Evolutionary conservation across 2,888 invertebrate species (phyloP).

Genomic region (Dione vanillae): DNA sequence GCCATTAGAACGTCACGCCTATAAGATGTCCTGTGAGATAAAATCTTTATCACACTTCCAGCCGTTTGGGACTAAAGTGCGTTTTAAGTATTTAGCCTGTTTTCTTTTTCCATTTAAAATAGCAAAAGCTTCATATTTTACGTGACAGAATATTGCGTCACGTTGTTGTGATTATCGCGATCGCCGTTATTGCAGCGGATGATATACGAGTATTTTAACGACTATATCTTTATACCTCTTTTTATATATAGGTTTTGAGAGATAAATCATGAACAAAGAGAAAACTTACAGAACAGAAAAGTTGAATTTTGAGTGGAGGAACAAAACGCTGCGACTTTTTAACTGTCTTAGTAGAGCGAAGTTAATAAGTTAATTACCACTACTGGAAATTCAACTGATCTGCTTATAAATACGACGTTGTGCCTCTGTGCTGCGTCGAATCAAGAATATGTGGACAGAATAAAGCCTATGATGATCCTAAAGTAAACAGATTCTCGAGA

Average conservation of each 20-base stretch:
- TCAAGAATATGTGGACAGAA: too few relatives aligned
- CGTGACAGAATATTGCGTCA: slow-evolving; percentile 46
- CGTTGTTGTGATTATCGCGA: slow-evolving; percentile 43
- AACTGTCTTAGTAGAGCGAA: too few relatives aligned
- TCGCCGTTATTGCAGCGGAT: slow-evolving; percentile 32
- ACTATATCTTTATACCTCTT: not conserved
- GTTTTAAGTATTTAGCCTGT: slow-evolving; percentile 21
- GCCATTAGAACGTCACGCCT: not conserved
- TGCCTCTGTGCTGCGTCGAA: too few relatives aligned
- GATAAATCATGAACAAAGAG: too few relatives aligned
- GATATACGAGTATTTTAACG: slow-evolving; percentile 17
- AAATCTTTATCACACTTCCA: not conserved
- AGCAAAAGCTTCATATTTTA: slow-evolving; percentile 46
- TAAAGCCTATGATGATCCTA: too few relatives aligned
- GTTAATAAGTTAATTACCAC: too few relatives aligned
- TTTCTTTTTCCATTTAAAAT: slow-evolving; percentile 40
- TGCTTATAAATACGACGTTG: too few relatives aligned
- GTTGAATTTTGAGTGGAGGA: too few relatives aligned
- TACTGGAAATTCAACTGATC: too few relatives aligned
- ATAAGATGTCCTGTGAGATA: not conserved
- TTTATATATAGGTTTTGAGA: not conserved
- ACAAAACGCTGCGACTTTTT: too few relatives aligned
- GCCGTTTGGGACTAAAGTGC: slow-evolving; percentile 15
- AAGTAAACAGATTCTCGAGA: too few relatives aligned
- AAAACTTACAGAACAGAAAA: too few relatives aligned